phyloP scores from a whole-genome alignment of 2,113 vertebrate species.

The Chrysochloris asiatica region DNA sequence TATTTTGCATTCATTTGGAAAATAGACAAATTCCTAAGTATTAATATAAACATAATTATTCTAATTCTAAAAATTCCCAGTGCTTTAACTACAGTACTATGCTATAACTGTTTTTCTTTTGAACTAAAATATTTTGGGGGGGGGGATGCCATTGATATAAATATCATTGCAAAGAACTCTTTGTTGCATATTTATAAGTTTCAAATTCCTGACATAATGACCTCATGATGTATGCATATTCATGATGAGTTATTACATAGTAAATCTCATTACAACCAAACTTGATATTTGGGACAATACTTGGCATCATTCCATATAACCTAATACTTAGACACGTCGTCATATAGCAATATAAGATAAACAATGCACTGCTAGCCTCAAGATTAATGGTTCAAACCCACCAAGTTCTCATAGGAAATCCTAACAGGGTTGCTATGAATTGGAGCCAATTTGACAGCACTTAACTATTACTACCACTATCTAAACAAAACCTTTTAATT shows the following conservation, averaged over 20 bases:
- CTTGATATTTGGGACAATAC: not conserved
- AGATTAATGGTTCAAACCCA: too few species aligned
- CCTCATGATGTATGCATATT: conserved; percentile 35
- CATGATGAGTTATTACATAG: not conserved
- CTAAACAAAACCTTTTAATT: conserved; percentile 3
- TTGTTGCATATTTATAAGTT: conserved; percentile 34
- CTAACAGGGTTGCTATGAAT: too few species aligned
- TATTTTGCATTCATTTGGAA: conserved; percentile 59
- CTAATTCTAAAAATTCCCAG: conserved; percentile 48
- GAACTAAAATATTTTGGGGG: conserved; percentile 1
- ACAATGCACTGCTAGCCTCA: too few species aligned
- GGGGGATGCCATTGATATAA: conserved; percentile 49
- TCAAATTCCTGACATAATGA: conserved; percentile 34
- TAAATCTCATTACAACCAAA: not conserved
- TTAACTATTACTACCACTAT: too few species aligned
- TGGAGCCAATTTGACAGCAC: too few species aligned
- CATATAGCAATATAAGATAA: too few species aligned
- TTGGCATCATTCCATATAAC: not conserved
- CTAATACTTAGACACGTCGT: conserved; percentile 15
- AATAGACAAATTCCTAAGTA: conserved; percentile 40
- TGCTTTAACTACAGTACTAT: conserved; percentile 34
- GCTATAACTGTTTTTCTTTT: conserved; percentile 47
- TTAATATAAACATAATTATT: conserved; percentile 59
- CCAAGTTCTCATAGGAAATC: too few species aligned
- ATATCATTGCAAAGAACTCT: conserved; percentile 31